Evolutionary conservation across 1,140 invertebrate species (phyloP), one percentile per base, ranked within the genome.

Genomic region (Heliconius melpomene): DNA sequence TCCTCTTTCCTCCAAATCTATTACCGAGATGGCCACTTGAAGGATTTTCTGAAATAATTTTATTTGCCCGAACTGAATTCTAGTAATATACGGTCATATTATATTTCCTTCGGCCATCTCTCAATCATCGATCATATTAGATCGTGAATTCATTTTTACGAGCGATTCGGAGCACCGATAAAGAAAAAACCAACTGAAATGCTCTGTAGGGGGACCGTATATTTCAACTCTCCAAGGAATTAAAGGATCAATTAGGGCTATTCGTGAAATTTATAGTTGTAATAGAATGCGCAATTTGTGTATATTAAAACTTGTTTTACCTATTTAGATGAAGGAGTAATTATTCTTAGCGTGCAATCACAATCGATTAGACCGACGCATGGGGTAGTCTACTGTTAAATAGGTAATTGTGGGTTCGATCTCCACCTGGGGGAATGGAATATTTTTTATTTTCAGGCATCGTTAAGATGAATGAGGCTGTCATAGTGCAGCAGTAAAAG

Each of bases 61-160:
- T 66, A 66, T 66, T 66, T 66, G 60, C 0, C 26, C 60, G 29
- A 66, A 66, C 60, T 26, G 60, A 66, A 66, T 66, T 66, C 26
- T 66, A 66, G 60, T 66, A 66, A 66, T 66, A 66, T 66, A 29
- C 23, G 16, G n/a, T 26, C 38, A 71, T 71, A 72, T 46, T 46
- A 46, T 79, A 79, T 79, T 76, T 71, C 29, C 78, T 74, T 76
- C 29, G 74, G 66, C 71, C n/a, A 79, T 36, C 76, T 79, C 71
- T 32, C 70, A 54, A 75, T 79, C 79, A 84, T 82, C 85, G 79
- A 84, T 85, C 82, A 85, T 77, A 82, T 74, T 77, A 79, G 71
- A 72, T 71, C 77, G 60, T 79, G 80, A 84, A 83, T 85, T 78
- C 77, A 72, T 78, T 81, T 66, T 86, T 88, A 88, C 82, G 83